These are phyloP conservation scores for Anguilla marmorata DNA, from an alignment of 2,797 vertebrate genomes.

Conservation along the genomic window DNA sequence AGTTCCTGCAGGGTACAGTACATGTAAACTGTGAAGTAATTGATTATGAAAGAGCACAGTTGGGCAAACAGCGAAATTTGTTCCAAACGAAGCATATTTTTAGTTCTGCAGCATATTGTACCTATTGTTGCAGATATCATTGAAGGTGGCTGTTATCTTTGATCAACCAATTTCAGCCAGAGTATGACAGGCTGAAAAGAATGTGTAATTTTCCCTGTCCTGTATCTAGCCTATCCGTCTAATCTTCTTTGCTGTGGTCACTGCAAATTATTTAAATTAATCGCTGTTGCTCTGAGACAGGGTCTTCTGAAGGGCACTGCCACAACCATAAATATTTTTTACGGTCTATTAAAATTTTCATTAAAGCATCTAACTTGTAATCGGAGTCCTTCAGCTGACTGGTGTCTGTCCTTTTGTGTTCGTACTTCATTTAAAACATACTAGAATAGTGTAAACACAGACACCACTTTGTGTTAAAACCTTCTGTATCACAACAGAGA, in stretches of 20 bases:
- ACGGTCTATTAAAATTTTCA: neutral
- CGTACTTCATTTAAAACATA: neutral
- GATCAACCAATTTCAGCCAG: constrained; percentile 6
- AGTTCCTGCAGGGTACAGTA: neutral
- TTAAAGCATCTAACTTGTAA: neutral
- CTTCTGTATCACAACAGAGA: neutral
- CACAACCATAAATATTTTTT: neutral
- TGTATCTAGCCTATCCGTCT: neutral
- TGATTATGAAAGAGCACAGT: neutral
- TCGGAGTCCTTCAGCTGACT: neutral
- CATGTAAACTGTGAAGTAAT: neutral
- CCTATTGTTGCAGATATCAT: neutral
- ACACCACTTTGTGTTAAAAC: neutral
- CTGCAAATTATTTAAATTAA: neutral
- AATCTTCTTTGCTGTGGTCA: neutral
- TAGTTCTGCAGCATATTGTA: neutral
- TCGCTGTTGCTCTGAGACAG: neutral
- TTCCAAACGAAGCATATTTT: neutral
- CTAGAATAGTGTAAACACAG: neutral
- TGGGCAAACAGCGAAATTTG: neutral
- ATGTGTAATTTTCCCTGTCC: neutral
- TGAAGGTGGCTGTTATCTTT: neutral
- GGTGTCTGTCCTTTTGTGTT: neutral
- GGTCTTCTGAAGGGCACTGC: neutral
- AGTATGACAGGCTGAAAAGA: neutral